phyloP scores from a whole-genome alignment of 2,888 invertebrate species.

The Hoplodrina blanda region DNA sequence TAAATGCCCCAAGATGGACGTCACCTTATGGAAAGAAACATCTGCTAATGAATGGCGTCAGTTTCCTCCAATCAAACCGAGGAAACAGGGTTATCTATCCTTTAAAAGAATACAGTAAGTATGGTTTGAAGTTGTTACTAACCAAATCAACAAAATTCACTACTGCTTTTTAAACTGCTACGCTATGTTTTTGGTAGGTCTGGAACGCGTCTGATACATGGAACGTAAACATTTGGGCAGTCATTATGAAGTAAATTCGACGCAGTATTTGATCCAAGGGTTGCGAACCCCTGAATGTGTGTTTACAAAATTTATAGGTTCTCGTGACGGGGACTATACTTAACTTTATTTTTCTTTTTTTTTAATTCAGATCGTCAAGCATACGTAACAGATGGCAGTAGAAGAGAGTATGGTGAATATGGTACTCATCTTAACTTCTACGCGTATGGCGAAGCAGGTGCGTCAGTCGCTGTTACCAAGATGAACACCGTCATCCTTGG shows the following conservation, averaged over 20 bases:
- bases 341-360: background rate
- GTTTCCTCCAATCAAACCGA: constrained; percentile 69
- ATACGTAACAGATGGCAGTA: constrained; percentile 69
- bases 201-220: too few species aligned
- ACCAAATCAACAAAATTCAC: too few species aligned
- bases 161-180: too few species aligned
- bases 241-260: too few species aligned
- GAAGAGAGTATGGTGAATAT: constrained; percentile 78
- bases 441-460: constrained; percentile 89
- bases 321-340: too few species aligned
- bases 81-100: constrained; percentile 66
- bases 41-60: constrained; percentile 78
- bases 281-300: too few species aligned
- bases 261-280: too few species aligned
- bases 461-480: constrained; percentile 86
- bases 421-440: constrained; percentile 83
- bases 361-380: constrained; percentile 76
- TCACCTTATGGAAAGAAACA: constrained; percentile 73
- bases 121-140: background rate
- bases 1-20: constrained; percentile 77
- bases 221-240: too few species aligned
- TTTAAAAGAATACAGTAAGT: constrained; percentile 56
- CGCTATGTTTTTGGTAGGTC: too few species aligned
- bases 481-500: constrained; percentile 88
- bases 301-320: too few species aligned